Conservation (phyloP, 2,797 vertebrate genomes). For the Peromyscus attwateri region DNA sequence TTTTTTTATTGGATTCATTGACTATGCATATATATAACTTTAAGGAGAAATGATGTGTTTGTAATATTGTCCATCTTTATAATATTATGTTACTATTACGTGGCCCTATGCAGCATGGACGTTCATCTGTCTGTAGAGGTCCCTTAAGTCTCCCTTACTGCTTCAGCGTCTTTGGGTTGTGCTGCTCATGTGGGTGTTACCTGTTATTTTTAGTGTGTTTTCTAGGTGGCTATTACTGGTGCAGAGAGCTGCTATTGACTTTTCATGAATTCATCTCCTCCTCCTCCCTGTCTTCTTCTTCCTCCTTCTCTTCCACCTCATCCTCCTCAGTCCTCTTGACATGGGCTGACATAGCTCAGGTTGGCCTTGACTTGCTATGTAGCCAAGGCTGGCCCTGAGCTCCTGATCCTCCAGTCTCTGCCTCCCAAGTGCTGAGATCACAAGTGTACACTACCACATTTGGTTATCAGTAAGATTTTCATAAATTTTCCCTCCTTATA, state of each 20-base stretch:
- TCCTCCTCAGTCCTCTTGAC: not conserved
- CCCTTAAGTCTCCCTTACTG: constrained; percentile 27
- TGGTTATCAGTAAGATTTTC: not conserved
- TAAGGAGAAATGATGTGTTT: constrained; percentile 11
- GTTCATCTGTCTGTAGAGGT: not conserved
- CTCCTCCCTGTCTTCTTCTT: not conserved
- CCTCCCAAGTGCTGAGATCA: not conserved
- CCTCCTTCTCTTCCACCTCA: not conserved
- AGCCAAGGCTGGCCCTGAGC: not conserved
- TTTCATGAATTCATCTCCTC: constrained; percentile 55
- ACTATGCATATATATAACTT: not conserved
- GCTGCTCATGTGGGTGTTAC: not conserved
- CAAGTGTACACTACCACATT: not conserved
- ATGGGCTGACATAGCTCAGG: not conserved
- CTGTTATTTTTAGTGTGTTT: constrained; percentile 52
- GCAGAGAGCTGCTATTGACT: constrained; percentile 54
- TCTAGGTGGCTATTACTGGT: constrained; percentile 42
- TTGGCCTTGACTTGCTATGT: not conserved
- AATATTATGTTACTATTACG: not conserved
- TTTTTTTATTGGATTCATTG: not conserved
- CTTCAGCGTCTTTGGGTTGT: constrained; percentile 12
- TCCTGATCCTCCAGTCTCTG: not conserved
- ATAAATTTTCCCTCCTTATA: not conserved
- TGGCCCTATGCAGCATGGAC: not conserved
- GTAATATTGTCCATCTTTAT: not conserved